Evolutionary conservation across 2,797 vertebrate genomes (phyloP).

Genomic region (Rhynchonycteris naso): DNA sequence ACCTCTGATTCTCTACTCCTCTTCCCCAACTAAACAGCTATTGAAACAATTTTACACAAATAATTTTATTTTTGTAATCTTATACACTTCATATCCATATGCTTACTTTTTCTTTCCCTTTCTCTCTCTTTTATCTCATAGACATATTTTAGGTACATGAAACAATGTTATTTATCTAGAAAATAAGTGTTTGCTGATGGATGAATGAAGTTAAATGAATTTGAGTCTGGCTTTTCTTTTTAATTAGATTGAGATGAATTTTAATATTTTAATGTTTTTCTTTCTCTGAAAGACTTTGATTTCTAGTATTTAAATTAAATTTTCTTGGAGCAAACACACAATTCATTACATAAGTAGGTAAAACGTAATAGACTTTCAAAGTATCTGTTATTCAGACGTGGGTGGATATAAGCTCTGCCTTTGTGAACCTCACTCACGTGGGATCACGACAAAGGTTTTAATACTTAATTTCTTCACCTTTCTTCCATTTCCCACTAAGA

Average conservation of each 20-base stretch:
- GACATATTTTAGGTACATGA: neutral
- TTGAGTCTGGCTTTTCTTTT: neutral
- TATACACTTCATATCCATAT: neutral
- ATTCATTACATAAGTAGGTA: constrained; percentile 26
- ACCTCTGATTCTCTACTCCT: neutral
- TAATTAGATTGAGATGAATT: constrained; percentile 55
- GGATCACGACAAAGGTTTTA: constrained; percentile 27
- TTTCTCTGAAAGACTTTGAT: constrained; percentile 25
- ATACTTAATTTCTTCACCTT: neutral
- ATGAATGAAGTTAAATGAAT: constrained; percentile 41
- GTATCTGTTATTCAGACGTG: neutral
- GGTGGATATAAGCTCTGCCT: neutral
- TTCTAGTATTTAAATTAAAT: constrained; percentile 57
- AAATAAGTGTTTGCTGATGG: constrained; percentile 45
- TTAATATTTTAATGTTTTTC: constrained; percentile 45
- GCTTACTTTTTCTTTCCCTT: neutral
- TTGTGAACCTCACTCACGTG: neutral
- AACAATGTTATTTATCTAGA: constrained; percentile 1
- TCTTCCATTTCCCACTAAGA: neutral
- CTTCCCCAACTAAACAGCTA: neutral
- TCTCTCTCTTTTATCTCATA: neutral
- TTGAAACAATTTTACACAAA: neutral
- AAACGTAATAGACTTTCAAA: constrained; percentile 23
- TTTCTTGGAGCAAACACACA: constrained; percentile 39
- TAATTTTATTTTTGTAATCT: constrained; percentile 12